These are phyloP conservation scores for Eptatretus burgeri DNA, from an alignment of 2,113 vertebrate species.

Conservation along the genomic window DNA sequence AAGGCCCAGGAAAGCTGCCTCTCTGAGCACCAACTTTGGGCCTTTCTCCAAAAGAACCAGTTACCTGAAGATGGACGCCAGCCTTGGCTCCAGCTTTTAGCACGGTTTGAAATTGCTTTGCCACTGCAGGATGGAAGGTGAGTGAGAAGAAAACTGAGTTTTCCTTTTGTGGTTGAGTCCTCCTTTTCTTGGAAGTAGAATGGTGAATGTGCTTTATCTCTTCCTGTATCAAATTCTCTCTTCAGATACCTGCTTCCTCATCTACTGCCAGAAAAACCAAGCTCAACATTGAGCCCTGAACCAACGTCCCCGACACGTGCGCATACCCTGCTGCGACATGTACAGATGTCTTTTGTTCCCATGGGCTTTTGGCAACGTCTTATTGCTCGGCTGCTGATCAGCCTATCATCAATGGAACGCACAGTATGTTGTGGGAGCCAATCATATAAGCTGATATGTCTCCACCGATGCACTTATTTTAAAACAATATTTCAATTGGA, in stretches of 20 bases:
- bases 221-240: conserved; percentile 4
- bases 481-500: too few relatives aligned
- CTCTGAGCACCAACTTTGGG: not conserved
- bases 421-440: conserved; percentile 25
- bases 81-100: not conserved
- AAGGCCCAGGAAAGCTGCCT: not conserved
- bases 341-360: conserved; percentile 93
- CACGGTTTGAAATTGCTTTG: not conserved
- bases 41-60: not conserved
- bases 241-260: conserved; percentile 74
- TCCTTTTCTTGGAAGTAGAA: not conserved
- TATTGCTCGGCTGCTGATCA: conserved; percentile 83
- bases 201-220: not conserved
- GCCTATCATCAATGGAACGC: conserved; percentile 70
- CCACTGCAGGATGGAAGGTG: conserved; percentile 4
- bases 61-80: not conserved
- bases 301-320: not conserved
- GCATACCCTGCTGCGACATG: conserved; percentile 58
- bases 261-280: conserved; percentile 65
- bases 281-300: conserved; percentile 31
- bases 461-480: too few relatives aligned
- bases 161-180: not conserved
- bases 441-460: too few relatives aligned
- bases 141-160: not conserved
- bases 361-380: conserved; percentile 90